Evolutionary conservation across 2,888 invertebrate species (phyloP).

Genomic region (Blastobasis adustella): DNA sequence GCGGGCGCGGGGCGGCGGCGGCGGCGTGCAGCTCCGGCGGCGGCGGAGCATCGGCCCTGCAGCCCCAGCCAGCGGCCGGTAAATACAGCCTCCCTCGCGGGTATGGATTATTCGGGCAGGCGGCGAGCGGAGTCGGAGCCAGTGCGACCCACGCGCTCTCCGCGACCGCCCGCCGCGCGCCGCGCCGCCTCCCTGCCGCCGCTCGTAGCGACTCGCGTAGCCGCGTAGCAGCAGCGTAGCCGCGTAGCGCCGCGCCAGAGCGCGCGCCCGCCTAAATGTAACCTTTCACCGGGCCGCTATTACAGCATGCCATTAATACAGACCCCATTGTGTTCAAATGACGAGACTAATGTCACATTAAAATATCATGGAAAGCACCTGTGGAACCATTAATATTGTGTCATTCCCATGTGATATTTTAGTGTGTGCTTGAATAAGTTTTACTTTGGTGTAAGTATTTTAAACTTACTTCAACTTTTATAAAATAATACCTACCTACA

Average conservation of each 20-base stretch:
- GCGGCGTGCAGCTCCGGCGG: slow-evolving; percentile 31
- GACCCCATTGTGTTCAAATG: slow-evolving; percentile 44
- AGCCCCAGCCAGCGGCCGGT: slow-evolving; percentile 65
- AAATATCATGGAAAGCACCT: slow-evolving; percentile 50
- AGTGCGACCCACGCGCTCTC: slow-evolving; percentile 62
- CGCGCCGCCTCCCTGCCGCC: background rate
- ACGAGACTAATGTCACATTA: slow-evolving; percentile 48
- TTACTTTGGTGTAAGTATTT: slow-evolving; percentile 34
- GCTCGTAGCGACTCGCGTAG: background rate
- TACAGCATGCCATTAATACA: slow-evolving; percentile 51
- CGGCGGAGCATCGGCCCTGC: slow-evolving; percentile 46
- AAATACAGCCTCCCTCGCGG: slow-evolving; percentile 65
- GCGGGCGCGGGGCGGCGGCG: slow-evolving; percentile 22
- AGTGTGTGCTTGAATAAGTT: slow-evolving; percentile 20
- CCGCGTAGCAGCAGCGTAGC: slow-evolving; percentile 23
- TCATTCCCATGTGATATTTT: slow-evolving; percentile 36
- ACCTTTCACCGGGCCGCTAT: slow-evolving; percentile 36
- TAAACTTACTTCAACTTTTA: too few relatives aligned
- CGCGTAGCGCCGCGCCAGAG: slow-evolving; percentile 31
- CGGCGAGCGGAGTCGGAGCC: slow-evolving; percentile 52
- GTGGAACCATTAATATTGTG: slow-evolving; percentile 50
- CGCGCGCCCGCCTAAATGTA: slow-evolving; percentile 24
- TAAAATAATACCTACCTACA: background rate
- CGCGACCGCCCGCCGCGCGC: slow-evolving; percentile 29
- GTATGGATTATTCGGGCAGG: slow-evolving; percentile 69